Evolutionary conservation across 2,797 vertebrate species (phyloP).

Genomic region (Crypturellus tataupa): DNA sequence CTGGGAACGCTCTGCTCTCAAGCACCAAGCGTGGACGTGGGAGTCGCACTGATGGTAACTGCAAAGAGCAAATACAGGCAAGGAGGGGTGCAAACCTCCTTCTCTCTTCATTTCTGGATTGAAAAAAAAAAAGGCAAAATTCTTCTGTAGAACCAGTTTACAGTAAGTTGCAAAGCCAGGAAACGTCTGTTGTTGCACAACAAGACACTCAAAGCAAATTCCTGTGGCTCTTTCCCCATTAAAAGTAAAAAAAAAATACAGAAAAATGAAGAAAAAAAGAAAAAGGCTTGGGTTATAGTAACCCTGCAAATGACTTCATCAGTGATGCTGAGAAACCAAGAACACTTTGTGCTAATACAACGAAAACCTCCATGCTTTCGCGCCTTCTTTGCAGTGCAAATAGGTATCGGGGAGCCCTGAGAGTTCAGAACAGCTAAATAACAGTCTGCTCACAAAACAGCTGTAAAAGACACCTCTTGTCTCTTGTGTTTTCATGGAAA

Average conservation of each 20-base stretch:
- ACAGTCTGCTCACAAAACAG: background rate
- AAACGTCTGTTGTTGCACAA: background rate
- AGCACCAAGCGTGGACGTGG: background rate
- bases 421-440: background rate
- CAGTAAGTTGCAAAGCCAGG: background rate
- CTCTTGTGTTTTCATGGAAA: background rate
- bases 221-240: background rate
- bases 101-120: background rate
- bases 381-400: background rate
- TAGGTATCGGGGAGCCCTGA: background rate
- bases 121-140: background rate
- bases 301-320: background rate
- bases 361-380: background rate
- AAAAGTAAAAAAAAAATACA: background rate
- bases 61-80: background rate
- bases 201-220: background rate
- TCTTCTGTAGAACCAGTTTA: background rate
- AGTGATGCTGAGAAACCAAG: background rate
- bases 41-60: fast-evolving
- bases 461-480: background rate
- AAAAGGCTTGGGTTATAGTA: background rate
- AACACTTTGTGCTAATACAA: background rate
- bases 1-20: background rate
- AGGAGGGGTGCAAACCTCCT: background rate
- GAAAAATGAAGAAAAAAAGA: background rate